These are phyloP conservation scores for Apodemia duryi DNA, from an alignment of 2,888 invertebrate genomes.

Conservation along the genomic window DNA sequence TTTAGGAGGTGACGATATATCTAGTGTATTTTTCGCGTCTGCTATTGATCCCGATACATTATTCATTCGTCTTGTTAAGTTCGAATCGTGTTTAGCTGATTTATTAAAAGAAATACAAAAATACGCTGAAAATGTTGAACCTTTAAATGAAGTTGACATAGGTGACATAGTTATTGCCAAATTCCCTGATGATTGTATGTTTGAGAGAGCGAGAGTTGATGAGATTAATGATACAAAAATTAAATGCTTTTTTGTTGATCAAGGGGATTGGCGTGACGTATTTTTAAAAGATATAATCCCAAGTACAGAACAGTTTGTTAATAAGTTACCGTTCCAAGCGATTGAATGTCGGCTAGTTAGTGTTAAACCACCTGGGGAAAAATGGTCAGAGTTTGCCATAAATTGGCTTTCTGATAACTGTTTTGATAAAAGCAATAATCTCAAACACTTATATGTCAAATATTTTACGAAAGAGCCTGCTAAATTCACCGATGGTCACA, in stretches of 20 bases:
- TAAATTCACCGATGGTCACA: slow-evolving; percentile 56
- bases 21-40: slow-evolving; percentile 61
- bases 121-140: slow-evolving; percentile 40
- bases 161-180: slow-evolving; percentile 73
- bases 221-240: slow-evolving; percentile 52
- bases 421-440: slow-evolving; percentile 47
- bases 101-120: slow-evolving; percentile 62
- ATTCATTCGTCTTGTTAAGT: slow-evolving; percentile 71
- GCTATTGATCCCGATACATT: slow-evolving; percentile 67
- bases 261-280: slow-evolving; percentile 76
- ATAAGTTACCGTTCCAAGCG: slow-evolving; percentile 80
- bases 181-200: slow-evolving; percentile 61
- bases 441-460: slow-evolving; percentile 65
- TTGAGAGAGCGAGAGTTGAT: slow-evolving; percentile 67
- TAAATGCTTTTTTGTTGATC: slow-evolving; percentile 81
- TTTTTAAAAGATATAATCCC: slow-evolving; percentile 55
- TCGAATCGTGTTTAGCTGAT: slow-evolving; percentile 52
- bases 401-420: slow-evolving; percentile 73
- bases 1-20: slow-evolving; percentile 55
- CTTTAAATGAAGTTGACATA: slow-evolving; percentile 39
- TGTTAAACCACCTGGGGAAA: slow-evolving; percentile 58
- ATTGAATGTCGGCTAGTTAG: slow-evolving; percentile 82
- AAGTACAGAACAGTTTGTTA: slow-evolving; percentile 70
- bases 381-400: slow-evolving; percentile 74
- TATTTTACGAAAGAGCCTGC: slow-evolving; percentile 56